These are phyloP conservation scores for Corythucha ciliata DNA, from an alignment of 2,888 invertebrate genomes.

Conservation along the genomic window DNA sequence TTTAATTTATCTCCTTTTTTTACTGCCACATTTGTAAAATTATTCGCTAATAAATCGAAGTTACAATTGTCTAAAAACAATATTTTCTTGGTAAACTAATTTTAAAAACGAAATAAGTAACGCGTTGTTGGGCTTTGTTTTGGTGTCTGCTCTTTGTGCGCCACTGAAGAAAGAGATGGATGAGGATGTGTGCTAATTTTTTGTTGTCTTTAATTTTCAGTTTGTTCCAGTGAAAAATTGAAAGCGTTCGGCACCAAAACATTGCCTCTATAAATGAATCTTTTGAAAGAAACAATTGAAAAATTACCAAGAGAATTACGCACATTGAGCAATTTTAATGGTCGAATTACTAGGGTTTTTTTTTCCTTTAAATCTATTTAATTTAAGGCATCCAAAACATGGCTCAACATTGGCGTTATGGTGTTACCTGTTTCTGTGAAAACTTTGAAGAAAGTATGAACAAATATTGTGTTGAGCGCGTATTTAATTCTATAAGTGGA, in stretches of 20 bases:
- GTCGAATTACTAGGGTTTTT: too few species aligned
- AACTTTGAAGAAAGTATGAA: neutral
- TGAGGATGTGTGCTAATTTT: conserved; percentile 10
- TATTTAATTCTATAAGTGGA: too few species aligned
- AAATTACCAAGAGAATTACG: conserved; percentile 45
- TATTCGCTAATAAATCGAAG: too few species aligned
- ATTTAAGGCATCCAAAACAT: conserved; percentile 33
- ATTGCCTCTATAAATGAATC: conserved; percentile 58
- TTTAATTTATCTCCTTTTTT: too few species aligned
- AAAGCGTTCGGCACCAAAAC: conserved; percentile 53
- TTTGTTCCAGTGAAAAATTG: neutral
- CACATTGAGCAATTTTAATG: conserved; percentile 36
- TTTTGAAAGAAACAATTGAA: too few species aligned
- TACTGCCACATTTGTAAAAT: too few species aligned
- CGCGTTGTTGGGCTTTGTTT: conserved; percentile 48
- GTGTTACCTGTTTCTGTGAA: conserved; percentile 11
- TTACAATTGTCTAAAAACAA: too few species aligned
- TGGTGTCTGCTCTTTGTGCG: conserved; percentile 50
- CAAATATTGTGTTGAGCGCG: too few species aligned
- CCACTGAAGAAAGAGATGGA: conserved; percentile 38
- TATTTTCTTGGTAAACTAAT: conserved; percentile 29
- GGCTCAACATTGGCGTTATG: conserved; percentile 29
- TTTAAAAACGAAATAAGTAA: too few species aligned
- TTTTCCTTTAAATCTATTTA: too few species aligned
- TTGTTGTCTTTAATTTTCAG: conserved; percentile 2